Evolutionary conservation across 2,888 invertebrate genomes (phyloP).

Genomic region (Chesias legatella): DNA sequence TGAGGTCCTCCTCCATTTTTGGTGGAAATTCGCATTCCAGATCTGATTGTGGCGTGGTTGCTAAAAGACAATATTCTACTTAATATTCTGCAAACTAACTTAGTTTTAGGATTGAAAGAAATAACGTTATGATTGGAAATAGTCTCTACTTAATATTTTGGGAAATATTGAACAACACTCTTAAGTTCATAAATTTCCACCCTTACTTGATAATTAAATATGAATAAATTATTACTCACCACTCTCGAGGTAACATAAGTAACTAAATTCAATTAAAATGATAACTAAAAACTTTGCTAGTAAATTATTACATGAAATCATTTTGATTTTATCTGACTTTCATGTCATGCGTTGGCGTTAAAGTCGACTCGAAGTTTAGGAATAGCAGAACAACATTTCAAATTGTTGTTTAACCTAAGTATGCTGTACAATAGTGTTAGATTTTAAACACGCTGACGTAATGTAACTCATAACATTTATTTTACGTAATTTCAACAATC

Average conservation of each 20-base stretch:
- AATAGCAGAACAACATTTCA: constrained; percentile 1
- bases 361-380: constrained; percentile 1
- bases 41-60: constrained; percentile 43
- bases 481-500: too few species aligned
- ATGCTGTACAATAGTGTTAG: constrained; percentile 21
- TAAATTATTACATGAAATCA: constrained; percentile 17
- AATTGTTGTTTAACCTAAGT: too few species aligned
- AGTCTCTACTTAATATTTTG: too few species aligned
- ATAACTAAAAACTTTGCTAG: constrained; percentile 28
- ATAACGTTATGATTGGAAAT: too few species aligned
- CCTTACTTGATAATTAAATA: too few species aligned
- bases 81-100: too few species aligned
- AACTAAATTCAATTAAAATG: constrained; percentile 27
- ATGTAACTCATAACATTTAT: constrained; percentile 8
- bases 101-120: too few species aligned
- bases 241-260: constrained; percentile 30
- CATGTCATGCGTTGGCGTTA: constrained; percentile 13
- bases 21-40: constrained; percentile 74
- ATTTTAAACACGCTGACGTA: constrained; percentile 18
- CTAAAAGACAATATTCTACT: constrained; percentile 19
- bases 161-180: too few species aligned
- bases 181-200: too few species aligned
- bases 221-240: too few species aligned
- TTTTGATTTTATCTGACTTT: constrained; percentile 7
- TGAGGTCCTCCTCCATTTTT: constrained; percentile 63